A percentile compares a stretch with the other conserved stretches of the same genome.
These are phyloP conservation scores for Rhingia rostrata DNA, from an alignment of 2,888 invertebrate genomes.

Conservation along the genomic window DNA sequence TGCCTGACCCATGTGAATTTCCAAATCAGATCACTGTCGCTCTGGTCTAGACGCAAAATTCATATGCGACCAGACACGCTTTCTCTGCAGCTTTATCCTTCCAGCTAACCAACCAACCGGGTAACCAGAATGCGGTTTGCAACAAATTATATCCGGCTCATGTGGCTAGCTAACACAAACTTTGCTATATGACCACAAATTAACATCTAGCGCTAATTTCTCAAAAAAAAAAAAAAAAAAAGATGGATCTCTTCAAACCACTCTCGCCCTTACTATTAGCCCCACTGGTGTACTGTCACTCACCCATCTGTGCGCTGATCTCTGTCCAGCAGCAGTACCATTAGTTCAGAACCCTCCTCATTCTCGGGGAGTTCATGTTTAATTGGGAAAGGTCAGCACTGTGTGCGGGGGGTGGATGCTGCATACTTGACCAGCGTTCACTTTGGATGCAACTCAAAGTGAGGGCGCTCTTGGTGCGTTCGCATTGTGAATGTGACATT, in stretches of 20 bases:
- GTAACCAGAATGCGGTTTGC: slow-evolving; percentile 39
- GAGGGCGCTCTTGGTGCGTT: slow-evolving; percentile 22
- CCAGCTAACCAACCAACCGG: slow-evolving; percentile 10
- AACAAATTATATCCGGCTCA: slow-evolving; percentile 46
- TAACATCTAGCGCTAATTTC: slow-evolving; percentile 64
- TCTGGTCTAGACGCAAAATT: slow-evolving; percentile 54
- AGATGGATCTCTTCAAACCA: slow-evolving; percentile 11
- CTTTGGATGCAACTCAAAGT: slow-evolving; percentile 41
- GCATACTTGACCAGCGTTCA: slow-evolving; percentile 31
- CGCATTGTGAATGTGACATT: slow-evolving; percentile 41
- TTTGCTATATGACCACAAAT: slow-evolving; percentile 58
- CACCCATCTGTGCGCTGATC: slow-evolving; percentile 35
- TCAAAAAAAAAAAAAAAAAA: slow-evolving; percentile 18
- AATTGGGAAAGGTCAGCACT: slow-evolving; percentile 67
- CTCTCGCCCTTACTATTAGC: background rate
- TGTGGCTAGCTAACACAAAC: slow-evolving; percentile 41
- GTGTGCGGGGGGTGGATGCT: background rate
- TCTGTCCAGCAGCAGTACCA: background rate
- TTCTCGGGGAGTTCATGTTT: slow-evolving; percentile 59
- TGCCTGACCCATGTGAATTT: slow-evolving; percentile 49
- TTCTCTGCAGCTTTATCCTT: slow-evolving; percentile 38
- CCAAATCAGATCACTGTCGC: slow-evolving; percentile 40
- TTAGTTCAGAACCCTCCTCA: slow-evolving; percentile 11
- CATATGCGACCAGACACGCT: slow-evolving; percentile 29
- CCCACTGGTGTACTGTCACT: slow-evolving; percentile 43